phyloP scores from a whole-genome alignment of 2,888 invertebrate species.

The Caenorhabditis sp. region DNA sequence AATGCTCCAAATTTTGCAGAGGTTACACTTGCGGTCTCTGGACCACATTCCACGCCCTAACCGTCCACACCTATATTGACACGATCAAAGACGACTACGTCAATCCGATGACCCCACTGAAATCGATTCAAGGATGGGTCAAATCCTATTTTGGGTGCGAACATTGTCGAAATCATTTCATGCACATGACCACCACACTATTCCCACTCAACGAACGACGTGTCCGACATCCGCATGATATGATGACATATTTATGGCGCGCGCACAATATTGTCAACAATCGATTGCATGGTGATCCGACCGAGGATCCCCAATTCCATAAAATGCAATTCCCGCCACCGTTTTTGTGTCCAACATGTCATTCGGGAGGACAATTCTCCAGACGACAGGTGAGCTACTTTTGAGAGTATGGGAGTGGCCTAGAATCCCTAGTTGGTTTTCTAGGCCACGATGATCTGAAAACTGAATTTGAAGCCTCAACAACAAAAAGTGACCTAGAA shows the following conservation, averaged over 20 bases:
- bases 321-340: constrained; percentile 87
- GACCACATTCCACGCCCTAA: constrained; percentile 92
- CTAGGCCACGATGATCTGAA: too few relatives aligned
- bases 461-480: too few relatives aligned
- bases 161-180: constrained; percentile 88
- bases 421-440: too few relatives aligned
- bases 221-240: constrained; percentile 67
- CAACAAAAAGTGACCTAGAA: too few relatives aligned
- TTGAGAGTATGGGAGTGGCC: not conserved
- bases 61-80: constrained; percentile 79
- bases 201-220: constrained; percentile 69
- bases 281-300: constrained; percentile 83
- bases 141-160: constrained; percentile 84
- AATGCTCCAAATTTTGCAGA: constrained; percentile 19
- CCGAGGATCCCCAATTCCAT: constrained; percentile 88
- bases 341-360: constrained; percentile 70
- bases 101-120: constrained; percentile 63
- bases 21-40: constrained; percentile 86
- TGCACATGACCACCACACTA: constrained; percentile 80
- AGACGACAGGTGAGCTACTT: constrained; percentile 59
- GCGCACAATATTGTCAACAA: constrained; percentile 91
- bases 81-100: constrained; percentile 67
- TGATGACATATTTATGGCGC: constrained; percentile 77
- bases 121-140: constrained; percentile 64
- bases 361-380: constrained; percentile 70